Conservation (phyloP, 1,140 invertebrate species). For the Myzus persicae region DNA sequence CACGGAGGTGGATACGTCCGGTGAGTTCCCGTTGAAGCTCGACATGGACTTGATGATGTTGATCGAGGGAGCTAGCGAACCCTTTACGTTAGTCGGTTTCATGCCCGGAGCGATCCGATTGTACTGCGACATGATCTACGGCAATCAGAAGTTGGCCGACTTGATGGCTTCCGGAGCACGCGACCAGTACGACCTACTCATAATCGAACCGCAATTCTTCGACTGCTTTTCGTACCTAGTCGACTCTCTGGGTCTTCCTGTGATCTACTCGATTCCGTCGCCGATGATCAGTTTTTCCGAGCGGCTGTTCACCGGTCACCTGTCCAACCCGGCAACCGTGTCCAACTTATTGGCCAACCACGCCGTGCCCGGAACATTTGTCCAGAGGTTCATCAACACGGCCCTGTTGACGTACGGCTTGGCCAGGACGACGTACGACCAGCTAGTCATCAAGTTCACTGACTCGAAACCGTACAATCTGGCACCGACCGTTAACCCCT, state of each 20-base stretch:
- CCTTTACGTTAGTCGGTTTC: neutral
- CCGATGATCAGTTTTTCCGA: neutral
- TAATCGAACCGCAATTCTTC: neutral
- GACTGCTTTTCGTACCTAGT: neutral
- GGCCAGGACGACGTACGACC: too few relatives aligned
- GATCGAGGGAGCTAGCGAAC: neutral
- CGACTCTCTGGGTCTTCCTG: neutral
- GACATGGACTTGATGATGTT: neutral
- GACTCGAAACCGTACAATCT: too few relatives aligned
- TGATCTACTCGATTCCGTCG: neutral
- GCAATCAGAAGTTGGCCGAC: neutral
- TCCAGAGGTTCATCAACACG: neutral
- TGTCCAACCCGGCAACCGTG: neutral
- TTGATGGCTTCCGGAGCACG: neutral
- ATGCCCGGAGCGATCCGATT: neutral
- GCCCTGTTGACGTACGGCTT: too few relatives aligned
- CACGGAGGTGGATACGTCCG: neutral
- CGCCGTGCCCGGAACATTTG: neutral
- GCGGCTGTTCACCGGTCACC: neutral
- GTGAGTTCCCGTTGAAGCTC: neutral
- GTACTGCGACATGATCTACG: neutral
- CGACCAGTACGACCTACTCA: neutral
- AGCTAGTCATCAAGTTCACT: too few relatives aligned
- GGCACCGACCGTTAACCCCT: too few relatives aligned
- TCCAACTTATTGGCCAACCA: neutral